Conservation (phyloP, 2,113 vertebrate genomes). For the Cygnus buccinator region DNA sequence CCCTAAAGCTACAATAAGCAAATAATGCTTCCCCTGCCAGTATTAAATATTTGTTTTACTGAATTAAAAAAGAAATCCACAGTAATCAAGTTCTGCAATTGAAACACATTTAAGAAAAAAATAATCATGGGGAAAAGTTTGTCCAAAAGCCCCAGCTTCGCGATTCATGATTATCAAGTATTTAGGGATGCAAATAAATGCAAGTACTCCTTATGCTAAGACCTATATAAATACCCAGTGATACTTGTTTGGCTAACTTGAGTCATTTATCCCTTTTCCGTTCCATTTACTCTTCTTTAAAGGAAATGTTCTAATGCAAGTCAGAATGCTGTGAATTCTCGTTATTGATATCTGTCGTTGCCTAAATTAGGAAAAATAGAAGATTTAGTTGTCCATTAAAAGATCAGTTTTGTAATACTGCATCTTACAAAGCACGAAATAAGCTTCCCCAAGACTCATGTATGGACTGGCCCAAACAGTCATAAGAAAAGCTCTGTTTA, state of each 20-base stretch:
- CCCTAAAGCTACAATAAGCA: constrained; percentile 8
- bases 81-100: not conserved
- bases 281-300: not conserved
- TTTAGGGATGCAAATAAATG: not conserved
- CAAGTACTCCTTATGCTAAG: not conserved
- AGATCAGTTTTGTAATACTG: not conserved
- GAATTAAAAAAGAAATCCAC: not conserved
- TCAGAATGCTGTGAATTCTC: not conserved
- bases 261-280: not conserved
- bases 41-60: constrained; percentile 5
- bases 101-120: not conserved
- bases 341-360: not conserved
- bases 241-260: not conserved
- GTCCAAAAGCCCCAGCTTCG: not conserved
- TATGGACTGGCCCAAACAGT: not conserved
- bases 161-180: not conserved
- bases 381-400: not conserved
- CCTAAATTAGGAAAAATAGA: not conserved
- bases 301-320: not conserved
- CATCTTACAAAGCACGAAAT: not conserved
- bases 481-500: not conserved
- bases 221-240: not conserved
- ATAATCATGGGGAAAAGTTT: not conserved
- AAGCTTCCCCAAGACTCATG: not conserved
- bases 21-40: not conserved